A percentile compares a stretch with the other conserved stretches of the same genome.
These are phyloP conservation scores for Vollenhovia emeryi DNA, from an alignment of 1,140 invertebrate genomes.

Conservation along the genomic window DNA sequence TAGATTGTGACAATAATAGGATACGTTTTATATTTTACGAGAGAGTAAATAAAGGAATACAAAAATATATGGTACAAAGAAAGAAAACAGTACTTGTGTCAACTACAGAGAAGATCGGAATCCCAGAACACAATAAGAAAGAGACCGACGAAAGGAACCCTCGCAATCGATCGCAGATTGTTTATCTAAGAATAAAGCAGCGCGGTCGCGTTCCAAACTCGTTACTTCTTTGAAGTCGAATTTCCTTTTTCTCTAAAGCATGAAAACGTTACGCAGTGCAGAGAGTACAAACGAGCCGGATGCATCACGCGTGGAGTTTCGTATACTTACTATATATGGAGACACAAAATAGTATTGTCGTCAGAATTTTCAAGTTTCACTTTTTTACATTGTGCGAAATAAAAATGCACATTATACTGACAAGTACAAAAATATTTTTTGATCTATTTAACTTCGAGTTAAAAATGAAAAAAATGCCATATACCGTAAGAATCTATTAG, in stretches of 20 bases:
- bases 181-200: constrained; percentile 32
- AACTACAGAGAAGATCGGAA: constrained; percentile 1
- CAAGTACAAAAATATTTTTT: not conserved
- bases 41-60: constrained; percentile 3
- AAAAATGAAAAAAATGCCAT: not conserved
- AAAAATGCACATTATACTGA: not conserved
- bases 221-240: constrained; percentile 27
- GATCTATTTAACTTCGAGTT: not conserved
- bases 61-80: constrained; percentile 5
- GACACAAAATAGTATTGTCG: not conserved
- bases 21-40: not conserved
- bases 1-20: not conserved
- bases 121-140: constrained; percentile 14
- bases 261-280: not conserved
- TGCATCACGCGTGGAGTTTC: not conserved
- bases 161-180: constrained; percentile 13
- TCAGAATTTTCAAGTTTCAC: not conserved
- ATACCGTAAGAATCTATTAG: not conserved
- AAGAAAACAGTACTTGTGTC: constrained; percentile 19
- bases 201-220: not conserved
- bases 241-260: not conserved
- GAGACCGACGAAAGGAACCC: not conserved
- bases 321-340: not conserved
- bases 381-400: not conserved
- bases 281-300: not conserved